Evolutionary conservation across 37 sponge, comb jelly and placozoan genomes (phyloP), one percentile per base, ranked within the genome.

Genomic region (Crambe crambe): DNA sequence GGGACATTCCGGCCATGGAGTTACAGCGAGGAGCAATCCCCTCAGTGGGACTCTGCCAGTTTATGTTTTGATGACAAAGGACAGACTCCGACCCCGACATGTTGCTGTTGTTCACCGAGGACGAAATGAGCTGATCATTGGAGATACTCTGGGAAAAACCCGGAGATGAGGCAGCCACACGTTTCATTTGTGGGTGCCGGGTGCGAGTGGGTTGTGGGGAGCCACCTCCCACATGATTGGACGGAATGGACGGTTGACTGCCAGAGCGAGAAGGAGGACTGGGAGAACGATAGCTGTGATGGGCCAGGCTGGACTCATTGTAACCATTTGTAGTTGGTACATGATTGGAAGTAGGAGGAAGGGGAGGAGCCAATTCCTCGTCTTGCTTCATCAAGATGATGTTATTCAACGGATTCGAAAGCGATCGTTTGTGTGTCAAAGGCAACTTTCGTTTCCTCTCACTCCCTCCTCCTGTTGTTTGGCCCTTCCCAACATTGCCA

Each of bases 221-320:
- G 18, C 65, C 62, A 1, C 54, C 64, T 23, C 60, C 59, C 27
- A 68, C 60, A 25, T 22, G n/a, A 41, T 76, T 68, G 27, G 30
- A 57, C 38, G 32, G 31, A 3, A 86, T 41, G 0, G 75, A 79
- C 5, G 86, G 73, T 22, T 86, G 80, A 30, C 80, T 79, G 21
- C 80, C 79, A 34, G 80, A 42, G 29, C 86, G 58, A 23, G 78
- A 42, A 0, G 86, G 86, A 20, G 86, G 86, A 58, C 86, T 86
- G 2, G 80, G 80, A 3, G 86, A 86, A 2, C 79, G 74, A 27
- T 73, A 41, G 6, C 23, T 40, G 71, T 70, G 23, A 22, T 32
- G 2, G 57, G 36, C 18, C 6, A 31, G 12, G 17, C 67, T 27
- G 64, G 43, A 1, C 3, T 3, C 60, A 1, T 29, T 15, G 1